phyloP scores from a whole-genome alignment of 2,888 invertebrate species.

The Galerucella pusilla region DNA sequence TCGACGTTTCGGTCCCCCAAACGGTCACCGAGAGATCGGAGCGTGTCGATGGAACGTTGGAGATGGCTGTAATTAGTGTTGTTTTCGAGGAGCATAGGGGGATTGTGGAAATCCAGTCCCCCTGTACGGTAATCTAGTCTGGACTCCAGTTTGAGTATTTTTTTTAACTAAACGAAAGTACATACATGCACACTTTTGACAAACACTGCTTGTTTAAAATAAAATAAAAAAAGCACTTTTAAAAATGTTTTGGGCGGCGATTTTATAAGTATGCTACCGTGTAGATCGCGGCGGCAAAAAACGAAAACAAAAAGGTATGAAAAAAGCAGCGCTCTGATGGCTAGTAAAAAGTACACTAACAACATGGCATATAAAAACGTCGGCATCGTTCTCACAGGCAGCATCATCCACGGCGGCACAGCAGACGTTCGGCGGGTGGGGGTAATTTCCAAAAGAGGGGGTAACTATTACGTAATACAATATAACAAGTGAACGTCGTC shows the following conservation, averaged over 20 bases:
- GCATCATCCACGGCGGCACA: conserved; percentile 57
- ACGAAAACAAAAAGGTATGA: conserved; percentile 53
- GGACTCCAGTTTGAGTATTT: conserved; percentile 60
- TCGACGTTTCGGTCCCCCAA: conserved; percentile 64
- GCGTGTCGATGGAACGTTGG: conserved; percentile 64
- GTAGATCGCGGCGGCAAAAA: conserved; percentile 47
- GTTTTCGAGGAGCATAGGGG: conserved; percentile 60
- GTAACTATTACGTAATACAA: conserved; percentile 60
- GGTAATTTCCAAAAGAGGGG: conserved; percentile 53
- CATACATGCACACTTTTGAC: conserved; percentile 18
- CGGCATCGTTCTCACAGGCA: conserved; percentile 57
- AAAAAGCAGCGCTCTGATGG: conserved; percentile 60
- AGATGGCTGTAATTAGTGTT: conserved; percentile 62
- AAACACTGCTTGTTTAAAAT: conserved; percentile 27
- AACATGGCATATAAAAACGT: conserved; percentile 64
- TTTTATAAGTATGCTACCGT: conserved; percentile 41
- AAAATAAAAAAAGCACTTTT: conserved; percentile 30
- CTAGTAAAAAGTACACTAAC: conserved; percentile 65
- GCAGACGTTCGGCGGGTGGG: conserved; percentile 52
- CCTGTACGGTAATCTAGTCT: conserved; percentile 63
- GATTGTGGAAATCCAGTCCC: conserved; percentile 64
- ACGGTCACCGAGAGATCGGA: conserved; percentile 63
- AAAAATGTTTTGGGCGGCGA: conserved; percentile 24
- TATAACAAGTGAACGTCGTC: conserved; percentile 56
- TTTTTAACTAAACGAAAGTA: conserved; percentile 20